Conservation (phyloP, 2,888 invertebrate genomes). For the Xestia ashworthii region DNA sequence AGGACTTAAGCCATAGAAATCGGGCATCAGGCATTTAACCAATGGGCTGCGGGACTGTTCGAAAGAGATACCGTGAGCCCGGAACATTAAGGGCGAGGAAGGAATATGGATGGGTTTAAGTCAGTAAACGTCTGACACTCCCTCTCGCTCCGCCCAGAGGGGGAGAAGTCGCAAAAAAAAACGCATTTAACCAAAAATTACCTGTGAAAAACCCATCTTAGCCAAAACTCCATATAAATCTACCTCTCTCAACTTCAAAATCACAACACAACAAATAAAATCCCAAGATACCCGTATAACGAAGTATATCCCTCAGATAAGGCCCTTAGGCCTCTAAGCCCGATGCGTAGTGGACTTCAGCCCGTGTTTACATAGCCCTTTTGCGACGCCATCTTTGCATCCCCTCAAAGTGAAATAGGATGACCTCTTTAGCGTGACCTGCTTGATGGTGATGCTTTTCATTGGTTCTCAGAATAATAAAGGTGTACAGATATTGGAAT, state of each 20-base stretch:
- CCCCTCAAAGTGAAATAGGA: slow-evolving; percentile 46
- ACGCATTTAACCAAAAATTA: too few species aligned
- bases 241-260: neutral
- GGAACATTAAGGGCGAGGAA: too few species aligned
- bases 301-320: slow-evolving; percentile 35
- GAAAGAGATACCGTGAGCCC: too few species aligned
- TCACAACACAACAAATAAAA: slow-evolving; percentile 13
- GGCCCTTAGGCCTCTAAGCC: slow-evolving; percentile 19
- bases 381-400: slow-evolving; percentile 28
- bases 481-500: neutral
- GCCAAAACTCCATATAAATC: neutral
- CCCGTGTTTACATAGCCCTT: slow-evolving; percentile 45
- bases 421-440: slow-evolving; percentile 60
- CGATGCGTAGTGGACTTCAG: slow-evolving; percentile 35
- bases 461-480: slow-evolving; percentile 8
- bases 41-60: too few species aligned
- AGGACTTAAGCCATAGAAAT: neutral
- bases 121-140: too few species aligned
- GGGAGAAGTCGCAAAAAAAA: too few species aligned
- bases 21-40: neutral
- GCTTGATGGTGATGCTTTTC: slow-evolving; percentile 17
- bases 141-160: too few species aligned
- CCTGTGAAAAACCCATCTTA: neutral
- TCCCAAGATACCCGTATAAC: slow-evolving; percentile 13
- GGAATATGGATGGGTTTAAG: too few species aligned